Conservation (phyloP, 2,888 invertebrate genomes). For the Pristionchus japonicus region DNA sequence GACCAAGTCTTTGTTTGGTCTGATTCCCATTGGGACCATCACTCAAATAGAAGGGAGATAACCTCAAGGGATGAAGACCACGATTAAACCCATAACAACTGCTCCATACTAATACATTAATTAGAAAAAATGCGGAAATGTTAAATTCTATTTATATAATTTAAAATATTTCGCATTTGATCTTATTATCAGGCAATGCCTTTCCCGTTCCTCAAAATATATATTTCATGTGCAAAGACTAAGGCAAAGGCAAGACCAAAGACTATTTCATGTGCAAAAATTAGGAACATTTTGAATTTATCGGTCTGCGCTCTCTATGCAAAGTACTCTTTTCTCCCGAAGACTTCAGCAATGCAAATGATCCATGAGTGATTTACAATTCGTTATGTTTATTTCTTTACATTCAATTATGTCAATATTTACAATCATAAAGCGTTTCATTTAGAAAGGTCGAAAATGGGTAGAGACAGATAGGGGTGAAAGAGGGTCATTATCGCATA, state of each 20-base stretch:
- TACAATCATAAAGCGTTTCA: not conserved
- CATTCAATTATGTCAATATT: not conserved
- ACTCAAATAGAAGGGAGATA: conserved; percentile 2
- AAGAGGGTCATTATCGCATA: not conserved
- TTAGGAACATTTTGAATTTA: no score
- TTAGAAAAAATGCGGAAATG: not conserved
- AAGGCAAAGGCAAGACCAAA: no score
- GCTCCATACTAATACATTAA: not conserved
- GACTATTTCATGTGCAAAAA: no score
- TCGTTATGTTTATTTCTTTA: not conserved
- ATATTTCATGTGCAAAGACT: no score
- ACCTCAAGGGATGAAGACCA: conserved; percentile 21
- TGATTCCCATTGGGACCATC: conserved; percentile 19
- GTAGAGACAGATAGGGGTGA: not conserved
- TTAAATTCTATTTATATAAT: no score
- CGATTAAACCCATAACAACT: conserved; percentile 21
- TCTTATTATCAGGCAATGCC: no score
- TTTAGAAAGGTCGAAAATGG: not conserved
- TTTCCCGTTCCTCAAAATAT: no score
- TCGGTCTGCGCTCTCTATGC: no score
- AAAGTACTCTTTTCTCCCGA: no score
- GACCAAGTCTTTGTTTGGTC: conserved; percentile 16
- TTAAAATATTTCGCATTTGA: no score
- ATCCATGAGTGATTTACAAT: not conserved
- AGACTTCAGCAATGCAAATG: no score